Evolutionary conservation across 2,888 invertebrate genomes (phyloP).

Genomic region (Ashinkailepas kermadecensis): DNA sequence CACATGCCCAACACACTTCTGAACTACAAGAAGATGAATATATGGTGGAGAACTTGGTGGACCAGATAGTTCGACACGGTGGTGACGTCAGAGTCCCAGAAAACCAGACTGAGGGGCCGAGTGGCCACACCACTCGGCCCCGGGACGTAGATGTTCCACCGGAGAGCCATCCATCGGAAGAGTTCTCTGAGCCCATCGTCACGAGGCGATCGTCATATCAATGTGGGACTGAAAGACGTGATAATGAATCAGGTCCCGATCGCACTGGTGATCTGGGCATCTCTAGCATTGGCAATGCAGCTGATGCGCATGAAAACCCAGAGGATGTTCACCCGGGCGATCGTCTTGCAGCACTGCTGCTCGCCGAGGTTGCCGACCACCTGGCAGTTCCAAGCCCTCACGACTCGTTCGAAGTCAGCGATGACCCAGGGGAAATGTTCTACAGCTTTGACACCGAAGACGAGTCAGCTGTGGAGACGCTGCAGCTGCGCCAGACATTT

Average conservation of each 20-base stretch:
- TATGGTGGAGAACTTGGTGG: too few species aligned
- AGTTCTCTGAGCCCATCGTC: background rate
- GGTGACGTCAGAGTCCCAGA: too few species aligned
- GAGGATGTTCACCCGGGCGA: background rate
- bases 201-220: background rate
- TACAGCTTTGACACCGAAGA: conserved; percentile 14
- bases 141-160: too few species aligned
- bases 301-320: background rate
- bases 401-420: background rate
- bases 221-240: background rate
- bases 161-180: background rate
- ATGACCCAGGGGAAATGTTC: background rate
- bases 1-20: too few species aligned
- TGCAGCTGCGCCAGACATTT: background rate
- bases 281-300: too few species aligned
- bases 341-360: background rate
- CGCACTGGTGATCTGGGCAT: too few species aligned
- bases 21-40: too few species aligned
- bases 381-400: too few species aligned
- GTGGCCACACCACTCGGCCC: too few species aligned
- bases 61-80: too few species aligned
- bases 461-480: background rate
- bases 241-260: background rate
- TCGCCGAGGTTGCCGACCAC: background rate
- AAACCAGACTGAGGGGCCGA: too few species aligned